phyloP scores from a whole-genome alignment of 2,113 vertebrate species.

The Microtus oregoni region DNA sequence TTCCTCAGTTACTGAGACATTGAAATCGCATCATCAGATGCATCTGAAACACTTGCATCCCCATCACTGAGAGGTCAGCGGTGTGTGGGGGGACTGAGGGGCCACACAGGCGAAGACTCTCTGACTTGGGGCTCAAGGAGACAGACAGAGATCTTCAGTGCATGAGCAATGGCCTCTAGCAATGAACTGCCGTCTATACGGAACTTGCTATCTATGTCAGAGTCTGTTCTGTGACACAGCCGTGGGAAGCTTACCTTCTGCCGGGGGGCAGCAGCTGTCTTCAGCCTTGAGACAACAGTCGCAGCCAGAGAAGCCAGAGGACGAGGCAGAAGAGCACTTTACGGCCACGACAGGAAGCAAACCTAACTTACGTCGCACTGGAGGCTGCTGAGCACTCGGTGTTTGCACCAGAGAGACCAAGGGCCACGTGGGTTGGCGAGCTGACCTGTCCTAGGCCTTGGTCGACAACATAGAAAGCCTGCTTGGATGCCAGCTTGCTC shows the following conservation, averaged over 20 bases:
- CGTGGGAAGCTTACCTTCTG: background rate
- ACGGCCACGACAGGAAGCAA: background rate
- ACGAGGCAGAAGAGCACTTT: background rate
- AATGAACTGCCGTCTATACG: background rate
- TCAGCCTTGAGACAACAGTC: background rate
- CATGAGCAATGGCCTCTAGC: fast-evolving
- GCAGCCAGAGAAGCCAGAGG: background rate
- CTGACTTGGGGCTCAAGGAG: background rate
- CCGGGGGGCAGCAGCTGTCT: fast-evolving
- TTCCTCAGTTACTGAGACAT: background rate
- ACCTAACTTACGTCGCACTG: background rate
- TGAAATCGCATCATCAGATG: background rate
- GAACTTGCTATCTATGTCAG: too few species aligned
- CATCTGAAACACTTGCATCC: background rate
- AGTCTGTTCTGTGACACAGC: background rate
- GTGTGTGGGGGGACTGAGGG: background rate
- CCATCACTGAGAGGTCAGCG: background rate
- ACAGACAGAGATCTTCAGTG: too few species aligned
- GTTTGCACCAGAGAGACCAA: background rate
- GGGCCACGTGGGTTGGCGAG: background rate
- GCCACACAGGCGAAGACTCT: background rate
- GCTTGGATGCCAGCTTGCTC: background rate
- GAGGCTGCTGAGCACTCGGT: background rate
- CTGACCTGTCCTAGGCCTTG: background rate
- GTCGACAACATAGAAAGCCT: background rate